phyloP scores from a whole-genome alignment of 2,888 invertebrate species.

The Metellina segmentata region DNA sequence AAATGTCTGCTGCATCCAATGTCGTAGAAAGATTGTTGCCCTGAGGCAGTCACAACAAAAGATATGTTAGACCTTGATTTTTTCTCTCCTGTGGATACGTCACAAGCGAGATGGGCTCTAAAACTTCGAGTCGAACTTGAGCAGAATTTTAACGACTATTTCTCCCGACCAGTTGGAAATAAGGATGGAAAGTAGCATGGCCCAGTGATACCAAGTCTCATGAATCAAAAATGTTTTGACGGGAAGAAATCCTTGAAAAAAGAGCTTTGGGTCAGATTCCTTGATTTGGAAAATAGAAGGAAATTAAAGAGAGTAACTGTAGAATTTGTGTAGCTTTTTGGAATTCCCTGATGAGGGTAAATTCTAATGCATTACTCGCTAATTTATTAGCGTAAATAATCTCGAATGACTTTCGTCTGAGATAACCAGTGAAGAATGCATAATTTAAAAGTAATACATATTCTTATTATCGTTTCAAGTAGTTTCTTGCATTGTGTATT shows the following conservation, averaged over 20 bases:
- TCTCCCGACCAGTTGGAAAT: background rate
- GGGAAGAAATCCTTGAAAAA: background rate
- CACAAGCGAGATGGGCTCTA: background rate
- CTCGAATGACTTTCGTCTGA: too few species aligned
- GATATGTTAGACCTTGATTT: background rate
- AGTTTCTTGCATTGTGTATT: too few species aligned
- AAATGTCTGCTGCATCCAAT: too few species aligned
- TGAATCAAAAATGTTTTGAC: background rate
- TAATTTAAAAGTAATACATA: too few species aligned
- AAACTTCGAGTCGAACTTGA: background rate
- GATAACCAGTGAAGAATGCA: too few species aligned
- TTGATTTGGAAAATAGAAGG: background rate
- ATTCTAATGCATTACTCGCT: too few species aligned
- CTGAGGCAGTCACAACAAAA: background rate
- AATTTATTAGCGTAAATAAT: too few species aligned
- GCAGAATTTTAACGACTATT: background rate
- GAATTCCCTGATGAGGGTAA: too few species aligned
- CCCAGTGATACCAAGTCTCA: too few species aligned
- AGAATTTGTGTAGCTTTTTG: background rate
- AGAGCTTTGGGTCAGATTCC: background rate
- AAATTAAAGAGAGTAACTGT: background rate
- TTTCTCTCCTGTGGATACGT: background rate
- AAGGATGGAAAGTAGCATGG: background rate
- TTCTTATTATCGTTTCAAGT: too few species aligned
- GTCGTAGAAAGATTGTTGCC: background rate